Percentiles rank a stretch among this genome's conserved stretches.
Conservation (phyloP, 2,888 invertebrate genomes). For the Orthonevra nobilis region DNA sequence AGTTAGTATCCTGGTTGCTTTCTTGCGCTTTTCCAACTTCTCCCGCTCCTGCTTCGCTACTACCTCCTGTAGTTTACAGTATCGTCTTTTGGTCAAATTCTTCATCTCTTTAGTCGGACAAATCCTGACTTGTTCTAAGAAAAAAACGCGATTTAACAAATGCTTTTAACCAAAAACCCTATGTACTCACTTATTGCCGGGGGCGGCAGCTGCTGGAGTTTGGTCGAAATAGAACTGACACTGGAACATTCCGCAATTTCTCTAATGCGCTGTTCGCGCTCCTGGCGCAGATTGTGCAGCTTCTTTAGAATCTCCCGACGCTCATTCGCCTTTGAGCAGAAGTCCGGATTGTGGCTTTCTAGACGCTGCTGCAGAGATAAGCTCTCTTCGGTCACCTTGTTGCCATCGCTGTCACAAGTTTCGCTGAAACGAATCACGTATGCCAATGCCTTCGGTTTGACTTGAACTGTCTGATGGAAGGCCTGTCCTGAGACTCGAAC, state of each 20-base stretch:
- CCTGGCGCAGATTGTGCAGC: slow-evolving; percentile 75
- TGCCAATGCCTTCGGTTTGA: slow-evolving; percentile 76
- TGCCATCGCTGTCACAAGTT: slow-evolving; percentile 1
- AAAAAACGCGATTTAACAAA: neutral
- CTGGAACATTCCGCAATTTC: slow-evolving; percentile 75
- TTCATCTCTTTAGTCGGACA: slow-evolving; percentile 83
- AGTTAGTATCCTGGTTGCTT: slow-evolving; percentile 87
- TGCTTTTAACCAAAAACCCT: neutral
- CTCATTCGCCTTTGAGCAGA: slow-evolving; percentile 82
- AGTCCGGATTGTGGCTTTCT: slow-evolving; percentile 86
- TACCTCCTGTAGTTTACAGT: slow-evolving; percentile 87
- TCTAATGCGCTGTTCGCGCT: slow-evolving; percentile 75
- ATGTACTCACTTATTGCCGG: slow-evolving; percentile 77
- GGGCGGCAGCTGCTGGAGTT: slow-evolving; percentile 77
- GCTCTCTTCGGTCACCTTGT: slow-evolving; percentile 75
- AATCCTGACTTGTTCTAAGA: slow-evolving; percentile 80
- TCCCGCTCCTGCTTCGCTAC: slow-evolving; percentile 83
- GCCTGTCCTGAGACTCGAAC: slow-evolving; percentile 48
- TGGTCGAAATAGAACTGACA: slow-evolving; percentile 74
- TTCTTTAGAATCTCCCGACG: slow-evolving; percentile 77
- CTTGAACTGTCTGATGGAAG: slow-evolving; percentile 73
- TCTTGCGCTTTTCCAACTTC: slow-evolving; percentile 83
- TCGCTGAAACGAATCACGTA: slow-evolving; percentile 76
- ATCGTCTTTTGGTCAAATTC: slow-evolving; percentile 83
- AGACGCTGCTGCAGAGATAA: slow-evolving; percentile 86